A percentile compares a stretch with the other conserved stretches of the same genome.
These are phyloP conservation scores for Varanus salvator DNA, from an alignment of 2,113 vertebrate genomes.

Conservation along the genomic window DNA sequence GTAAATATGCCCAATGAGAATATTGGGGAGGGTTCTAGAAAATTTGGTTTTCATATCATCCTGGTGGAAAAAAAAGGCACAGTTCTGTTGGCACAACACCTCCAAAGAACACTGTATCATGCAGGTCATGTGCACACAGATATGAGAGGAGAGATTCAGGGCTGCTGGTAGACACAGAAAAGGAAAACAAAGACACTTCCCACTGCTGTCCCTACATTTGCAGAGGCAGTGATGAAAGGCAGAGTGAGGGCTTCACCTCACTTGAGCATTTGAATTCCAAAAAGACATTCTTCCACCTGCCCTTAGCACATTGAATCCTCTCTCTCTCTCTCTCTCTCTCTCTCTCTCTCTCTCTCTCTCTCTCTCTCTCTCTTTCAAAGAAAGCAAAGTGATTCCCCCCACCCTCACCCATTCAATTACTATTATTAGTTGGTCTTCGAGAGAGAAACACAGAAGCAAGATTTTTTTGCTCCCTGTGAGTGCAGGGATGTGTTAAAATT, in stretches of 20 bases:
- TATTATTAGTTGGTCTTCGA: slow-evolving; percentile 35
- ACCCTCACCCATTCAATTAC: slow-evolving; percentile 37
- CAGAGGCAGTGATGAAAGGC: no score
- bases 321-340: background rate
- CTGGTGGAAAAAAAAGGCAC: no score
- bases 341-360: background rate
- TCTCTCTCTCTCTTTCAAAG: slow-evolving; percentile 2
- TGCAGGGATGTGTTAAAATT: slow-evolving; percentile 65
- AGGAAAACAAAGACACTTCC: no score
- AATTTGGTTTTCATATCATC: no score
- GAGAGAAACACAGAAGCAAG: slow-evolving; percentile 42
- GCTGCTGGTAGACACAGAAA: no score
- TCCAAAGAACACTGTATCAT: no score
- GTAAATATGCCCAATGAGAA: no score
- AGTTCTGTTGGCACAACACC: no score
- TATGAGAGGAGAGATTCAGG: no score
- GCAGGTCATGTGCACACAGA: no score
- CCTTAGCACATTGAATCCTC: slow-evolving; percentile 62
- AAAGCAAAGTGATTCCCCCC: slow-evolving; percentile 39
- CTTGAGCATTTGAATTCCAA: slow-evolving; percentile 76
- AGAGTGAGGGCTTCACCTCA: slow-evolving; percentile 73
- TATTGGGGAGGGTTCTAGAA: no score
- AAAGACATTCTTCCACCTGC: slow-evolving; percentile 77
- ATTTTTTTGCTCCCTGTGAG: slow-evolving; percentile 47
- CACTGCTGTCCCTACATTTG: no score